These are phyloP conservation scores for Ephialtes manifestator DNA, from an alignment of 2,888 invertebrate genomes.

Conservation along the genomic window DNA sequence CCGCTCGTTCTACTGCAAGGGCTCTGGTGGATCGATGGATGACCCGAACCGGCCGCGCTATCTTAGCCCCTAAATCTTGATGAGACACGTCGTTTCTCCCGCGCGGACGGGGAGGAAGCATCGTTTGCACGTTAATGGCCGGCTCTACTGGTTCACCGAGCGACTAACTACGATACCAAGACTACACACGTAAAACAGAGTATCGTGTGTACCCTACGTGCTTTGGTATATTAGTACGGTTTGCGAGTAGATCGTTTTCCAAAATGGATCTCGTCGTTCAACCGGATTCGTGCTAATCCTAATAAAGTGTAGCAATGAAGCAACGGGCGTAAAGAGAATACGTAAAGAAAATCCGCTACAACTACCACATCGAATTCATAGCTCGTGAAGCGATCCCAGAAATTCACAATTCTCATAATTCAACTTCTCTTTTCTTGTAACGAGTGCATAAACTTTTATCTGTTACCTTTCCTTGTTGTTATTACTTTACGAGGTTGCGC, in stretches of 20 bases:
- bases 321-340: constrained; percentile 21
- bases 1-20: constrained; percentile 38
- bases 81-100: constrained; percentile 69
- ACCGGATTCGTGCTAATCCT: constrained; percentile 44
- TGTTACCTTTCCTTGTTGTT: neutral
- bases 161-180: constrained; percentile 62
- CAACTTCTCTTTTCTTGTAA: constrained; percentile 13
- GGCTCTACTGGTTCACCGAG: constrained; percentile 60
- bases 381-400: neutral
- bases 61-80: constrained; percentile 69
- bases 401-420: constrained; percentile 3
- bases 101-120: constrained; percentile 38
- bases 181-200: constrained; percentile 25
- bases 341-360: constrained; percentile 15
- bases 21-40: constrained; percentile 67
- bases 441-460: neutral
- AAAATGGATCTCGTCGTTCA: constrained; percentile 61
- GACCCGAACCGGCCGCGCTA: constrained; percentile 65
- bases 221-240: constrained; percentile 53
- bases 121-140: constrained; percentile 66
- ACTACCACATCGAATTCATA: constrained; percentile 4
- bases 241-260: constrained; percentile 58
- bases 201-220: constrained; percentile 23
- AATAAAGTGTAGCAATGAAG: constrained; percentile 48
- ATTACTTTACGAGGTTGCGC: neutral